Evolutionary conservation across 2,113 vertebrate species (phyloP), one percentile per base, ranked within the genome.

Genomic region (Tachysurus vachellii): DNA sequence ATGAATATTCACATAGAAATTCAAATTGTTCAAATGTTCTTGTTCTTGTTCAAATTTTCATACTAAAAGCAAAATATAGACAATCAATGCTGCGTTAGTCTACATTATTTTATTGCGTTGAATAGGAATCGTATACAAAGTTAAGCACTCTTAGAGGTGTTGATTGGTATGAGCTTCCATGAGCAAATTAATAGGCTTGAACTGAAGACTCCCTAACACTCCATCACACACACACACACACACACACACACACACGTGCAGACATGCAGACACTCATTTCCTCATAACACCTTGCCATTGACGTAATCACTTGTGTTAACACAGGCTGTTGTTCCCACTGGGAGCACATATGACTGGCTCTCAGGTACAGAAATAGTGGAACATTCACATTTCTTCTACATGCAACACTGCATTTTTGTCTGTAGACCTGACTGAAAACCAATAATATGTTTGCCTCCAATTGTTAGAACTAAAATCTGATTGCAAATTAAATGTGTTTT

Each of bases 281-380:
- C 83, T 57, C 36, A n/a, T 47, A 87, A 68, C 71, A 68, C 50
- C 8, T 57, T 82, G 61, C 77, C 19, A n/a, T 1, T 21, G 81
- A 64, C n/a, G 12, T 75, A 16, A 82, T 82, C 54, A 62, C 57
- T 76, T 13, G 19, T 5, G 11, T 17, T 71, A 17, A n/a, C 86
- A 82, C 42, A 13, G 82, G 68, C 54, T 76, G 64, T 11, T 42
- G 47, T 59, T 83, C 56, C 71, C 61, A 83, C 36, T 59, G 73
- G 87, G 31, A 88, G 54, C 26, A 64, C 17, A 28, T 54, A 31
- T 71, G 9, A 56, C n/a, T 19, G 64, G n/a, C 62, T 28, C 1
- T 53, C 66, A 53, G n/a, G 28, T 53, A 47, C 5, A 16, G n/a
- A 75, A 75, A 13, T 4, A 12, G 21, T 47, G 42, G 71, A 44